phyloP scores from a whole-genome alignment of 2,888 invertebrate genomes.

The Zaprionus obscuricornis region DNA sequence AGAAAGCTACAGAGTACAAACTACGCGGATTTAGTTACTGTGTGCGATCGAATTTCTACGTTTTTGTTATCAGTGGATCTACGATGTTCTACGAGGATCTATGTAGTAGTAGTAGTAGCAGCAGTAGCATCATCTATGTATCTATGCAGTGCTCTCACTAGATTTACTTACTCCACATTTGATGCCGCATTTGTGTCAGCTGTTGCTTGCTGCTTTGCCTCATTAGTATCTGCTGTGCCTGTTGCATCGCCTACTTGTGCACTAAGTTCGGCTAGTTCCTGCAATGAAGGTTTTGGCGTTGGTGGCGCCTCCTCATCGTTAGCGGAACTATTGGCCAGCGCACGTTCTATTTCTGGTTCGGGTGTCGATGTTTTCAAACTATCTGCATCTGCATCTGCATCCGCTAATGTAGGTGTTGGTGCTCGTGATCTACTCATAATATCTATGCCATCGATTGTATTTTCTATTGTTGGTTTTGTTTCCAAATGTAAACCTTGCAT shows the following conservation, averaged over 20 bases:
- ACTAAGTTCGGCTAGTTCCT: conserved; percentile 75
- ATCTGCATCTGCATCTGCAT: conserved; percentile 73
- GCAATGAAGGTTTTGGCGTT: conserved; percentile 80
- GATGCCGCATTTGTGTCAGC: conserved; percentile 4
- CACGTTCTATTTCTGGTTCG: conserved; percentile 82
- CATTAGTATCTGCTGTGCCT: too few relatives aligned
- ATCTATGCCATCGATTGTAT: neutral
- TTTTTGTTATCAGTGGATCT: conserved; percentile 47
- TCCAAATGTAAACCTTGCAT: conserved; percentile 75
- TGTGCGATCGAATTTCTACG: conserved; percentile 55
- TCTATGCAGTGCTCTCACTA: conserved; percentile 38
- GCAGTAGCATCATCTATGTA: too few relatives aligned
- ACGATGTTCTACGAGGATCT: conserved; percentile 33
- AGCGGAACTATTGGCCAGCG: conserved; percentile 69
- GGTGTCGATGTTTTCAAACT: conserved; percentile 82
- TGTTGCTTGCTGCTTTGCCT: neutral
- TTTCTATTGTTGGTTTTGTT: neutral
- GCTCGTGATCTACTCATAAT: conserved; percentile 51
- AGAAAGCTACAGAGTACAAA: conserved; percentile 47
- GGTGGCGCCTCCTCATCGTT: conserved; percentile 74
- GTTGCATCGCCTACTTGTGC: conserved; percentile 34
- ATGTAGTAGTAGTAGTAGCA: too few relatives aligned
- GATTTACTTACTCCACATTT: conserved; percentile 64
- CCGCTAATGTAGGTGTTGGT: conserved; percentile 58
- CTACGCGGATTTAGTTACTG: conserved; percentile 38